Evolutionary conservation across 1,140 invertebrate genomes (phyloP).

Genomic region (Planococcus citri): DNA sequence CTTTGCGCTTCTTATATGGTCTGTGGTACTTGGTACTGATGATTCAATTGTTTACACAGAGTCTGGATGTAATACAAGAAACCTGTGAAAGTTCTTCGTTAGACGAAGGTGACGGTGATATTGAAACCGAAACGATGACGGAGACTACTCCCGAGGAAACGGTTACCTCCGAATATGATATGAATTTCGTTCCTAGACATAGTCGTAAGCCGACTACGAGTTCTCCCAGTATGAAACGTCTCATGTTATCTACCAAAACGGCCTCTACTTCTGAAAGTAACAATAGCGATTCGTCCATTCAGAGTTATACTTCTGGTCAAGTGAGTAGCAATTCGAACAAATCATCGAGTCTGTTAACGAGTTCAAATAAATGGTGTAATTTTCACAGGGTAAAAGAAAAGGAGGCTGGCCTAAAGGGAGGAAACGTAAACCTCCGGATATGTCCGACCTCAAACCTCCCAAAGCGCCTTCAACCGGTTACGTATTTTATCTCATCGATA

Average conservation of each 20-base stretch:
- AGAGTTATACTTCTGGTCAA: constrained; percentile 20
- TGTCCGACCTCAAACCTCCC: constrained; percentile 37
- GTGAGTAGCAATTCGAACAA: neutral
- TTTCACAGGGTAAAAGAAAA: constrained; percentile 36
- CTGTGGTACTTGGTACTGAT: too few relatives aligned
- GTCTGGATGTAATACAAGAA: constrained; percentile 26
- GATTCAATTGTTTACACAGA: neutral
- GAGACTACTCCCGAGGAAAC: constrained; percentile 15
- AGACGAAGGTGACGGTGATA: constrained; percentile 23
- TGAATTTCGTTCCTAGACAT: neutral
- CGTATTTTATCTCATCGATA: constrained; percentile 43
- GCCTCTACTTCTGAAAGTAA: constrained; percentile 23
- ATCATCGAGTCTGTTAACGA: neutral
- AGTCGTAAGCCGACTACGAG: neutral
- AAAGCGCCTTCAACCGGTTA: constrained; percentile 45
- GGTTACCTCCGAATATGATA: neutral
- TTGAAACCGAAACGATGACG: constrained; percentile 14
- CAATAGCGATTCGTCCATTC: constrained; percentile 27
- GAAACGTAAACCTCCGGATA: constrained; percentile 40
- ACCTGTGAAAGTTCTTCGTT: constrained; percentile 24
- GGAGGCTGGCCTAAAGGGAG: constrained; percentile 50
- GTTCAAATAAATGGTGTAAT: neutral
- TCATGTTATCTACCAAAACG: neutral
- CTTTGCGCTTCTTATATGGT: neutral
- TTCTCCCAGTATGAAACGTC: neutral